Evolutionary conservation across 2,797 vertebrate species (phyloP).

Genomic region (Naso thynnoides): DNA sequence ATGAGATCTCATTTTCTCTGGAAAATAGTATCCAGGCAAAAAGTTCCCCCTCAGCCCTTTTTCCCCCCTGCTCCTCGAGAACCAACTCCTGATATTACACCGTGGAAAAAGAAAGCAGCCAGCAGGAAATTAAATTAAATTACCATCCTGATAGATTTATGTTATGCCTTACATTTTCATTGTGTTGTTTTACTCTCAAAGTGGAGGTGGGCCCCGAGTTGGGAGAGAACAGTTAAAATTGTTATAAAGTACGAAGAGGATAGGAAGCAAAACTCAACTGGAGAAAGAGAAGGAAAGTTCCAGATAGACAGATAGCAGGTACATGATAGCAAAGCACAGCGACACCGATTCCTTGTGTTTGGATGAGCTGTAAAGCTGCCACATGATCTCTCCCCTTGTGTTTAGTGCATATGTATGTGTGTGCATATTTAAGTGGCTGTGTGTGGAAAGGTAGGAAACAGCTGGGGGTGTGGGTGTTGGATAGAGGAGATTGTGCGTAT

Average conservation of each 20-base stretch:
- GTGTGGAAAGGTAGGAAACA: conserved; percentile 59
- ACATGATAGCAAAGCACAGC: conserved; percentile 58
- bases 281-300: conserved; percentile 42
- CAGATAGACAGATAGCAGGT: conserved; percentile 60
- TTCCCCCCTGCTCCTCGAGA: conserved; percentile 52
- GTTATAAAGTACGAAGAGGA: conserved; percentile 68
- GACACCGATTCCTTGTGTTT: conserved; percentile 62
- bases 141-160: conserved; percentile 87
- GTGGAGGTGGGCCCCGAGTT: conserved; percentile 60
- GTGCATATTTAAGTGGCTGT: conserved; percentile 36
- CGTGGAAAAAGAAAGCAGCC: conserved; percentile 80
- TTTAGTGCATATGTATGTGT: conserved; percentile 22
- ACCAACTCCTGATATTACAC: conserved; percentile 77
- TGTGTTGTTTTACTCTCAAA: conserved; percentile 81
- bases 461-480: conserved; percentile 61
- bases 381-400: conserved; percentile 55
- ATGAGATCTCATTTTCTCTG: conserved; percentile 86
- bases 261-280: conserved; percentile 47
- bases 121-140: conserved; percentile 87
- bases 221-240: conserved; percentile 69
- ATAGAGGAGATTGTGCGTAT: conserved; percentile 53
- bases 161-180: conserved; percentile 84
- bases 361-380: conserved; percentile 63
- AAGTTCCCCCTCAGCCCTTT: conserved; percentile 74
- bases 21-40: conserved; percentile 81